Conservation (phyloP, 2,113 vertebrate genomes). For the Ictalurus furcatus region DNA sequence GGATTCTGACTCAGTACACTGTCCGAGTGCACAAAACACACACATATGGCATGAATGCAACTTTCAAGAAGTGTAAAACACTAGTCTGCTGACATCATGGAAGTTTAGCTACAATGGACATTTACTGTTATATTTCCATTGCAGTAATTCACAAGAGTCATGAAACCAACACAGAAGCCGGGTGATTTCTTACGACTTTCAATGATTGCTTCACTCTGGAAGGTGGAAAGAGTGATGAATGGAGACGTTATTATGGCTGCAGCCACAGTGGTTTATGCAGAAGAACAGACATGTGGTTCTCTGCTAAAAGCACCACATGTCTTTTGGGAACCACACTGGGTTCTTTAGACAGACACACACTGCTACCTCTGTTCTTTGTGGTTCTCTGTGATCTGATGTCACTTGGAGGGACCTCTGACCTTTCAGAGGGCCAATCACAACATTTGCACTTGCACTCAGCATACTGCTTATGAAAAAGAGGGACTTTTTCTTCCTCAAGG, state of each 20-base stretch:
- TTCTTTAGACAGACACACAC: slow-evolving; percentile 21
- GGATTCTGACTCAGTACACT: slow-evolving; percentile 6
- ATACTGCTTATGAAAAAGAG: background rate
- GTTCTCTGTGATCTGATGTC: slow-evolving; percentile 44
- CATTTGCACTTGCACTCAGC: slow-evolving; percentile 30
- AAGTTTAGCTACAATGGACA: slow-evolving; percentile 38
- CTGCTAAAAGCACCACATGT: slow-evolving; percentile 19
- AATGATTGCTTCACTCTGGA: slow-evolving; percentile 45
- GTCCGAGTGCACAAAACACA: slow-evolving; percentile 15
- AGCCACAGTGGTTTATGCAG: slow-evolving; percentile 35
- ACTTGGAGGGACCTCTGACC: slow-evolving; percentile 38
- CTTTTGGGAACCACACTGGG: slow-evolving; percentile 15
- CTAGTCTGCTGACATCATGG: slow-evolving; percentile 42
- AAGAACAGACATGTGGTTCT: slow-evolving; percentile 41
- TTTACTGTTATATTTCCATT: slow-evolving; percentile 47
- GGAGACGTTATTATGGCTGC: slow-evolving; percentile 48
- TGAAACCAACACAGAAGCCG: slow-evolving; percentile 33
- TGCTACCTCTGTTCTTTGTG: slow-evolving; percentile 46
- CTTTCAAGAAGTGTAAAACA: slow-evolving; percentile 41
- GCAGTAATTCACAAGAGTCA: slow-evolving; percentile 41
- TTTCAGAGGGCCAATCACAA: slow-evolving; percentile 36
- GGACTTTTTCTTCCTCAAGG: background rate
- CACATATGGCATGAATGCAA: slow-evolving; percentile 40
- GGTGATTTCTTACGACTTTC: slow-evolving; percentile 44
- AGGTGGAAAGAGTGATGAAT: slow-evolving; percentile 56